A percentile compares a stretch with the other conserved stretches of the same genome.
Evolutionary conservation across 1,140 invertebrate species (phyloP).

Genomic region (Drosophila azteca): DNA sequence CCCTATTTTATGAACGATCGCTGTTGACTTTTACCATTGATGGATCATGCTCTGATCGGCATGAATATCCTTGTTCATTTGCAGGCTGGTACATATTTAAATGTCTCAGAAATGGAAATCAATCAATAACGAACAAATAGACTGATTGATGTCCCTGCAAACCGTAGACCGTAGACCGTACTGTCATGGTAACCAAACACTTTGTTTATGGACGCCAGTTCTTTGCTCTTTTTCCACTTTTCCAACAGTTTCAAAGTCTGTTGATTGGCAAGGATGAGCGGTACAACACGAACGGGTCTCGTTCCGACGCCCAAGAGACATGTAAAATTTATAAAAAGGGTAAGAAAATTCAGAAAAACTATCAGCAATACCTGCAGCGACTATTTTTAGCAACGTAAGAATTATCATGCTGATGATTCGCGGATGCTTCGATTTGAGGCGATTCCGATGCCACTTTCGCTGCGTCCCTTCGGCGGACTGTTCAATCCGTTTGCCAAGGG

Average conservation of each 20-base stretch:
- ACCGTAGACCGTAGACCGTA: not conserved
- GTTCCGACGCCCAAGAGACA: conserved; percentile 74
- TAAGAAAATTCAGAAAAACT: conserved; percentile 13
- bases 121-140: conserved; percentile 20
- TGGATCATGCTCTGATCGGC: no score
- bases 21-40: no score
- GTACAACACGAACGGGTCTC: conserved; percentile 73
- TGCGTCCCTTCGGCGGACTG: conserved; percentile 90
- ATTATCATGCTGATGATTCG: conserved; percentile 39
- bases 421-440: conserved; percentile 74
- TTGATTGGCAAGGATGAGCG: conserved; percentile 50
- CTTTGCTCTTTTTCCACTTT: not conserved
- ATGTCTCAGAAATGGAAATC: not conserved
- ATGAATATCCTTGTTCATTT: not conserved
- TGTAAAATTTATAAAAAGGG: conserved; percentile 64
- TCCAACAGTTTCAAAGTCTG: conserved; percentile 3
- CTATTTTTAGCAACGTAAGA: conserved; percentile 43
- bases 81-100: no score
- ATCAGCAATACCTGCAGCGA: no score
- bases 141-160: not conserved
- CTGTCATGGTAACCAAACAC: conserved; percentile 39
- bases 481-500: conserved; percentile 91
- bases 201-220: conserved; percentile 29
- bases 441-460: conserved; percentile 67
- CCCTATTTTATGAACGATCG: not conserved